These are phyloP conservation scores for Drosophila buzzatii DNA, from an alignment of 2,888 invertebrate species.

Conservation along the genomic window DNA sequence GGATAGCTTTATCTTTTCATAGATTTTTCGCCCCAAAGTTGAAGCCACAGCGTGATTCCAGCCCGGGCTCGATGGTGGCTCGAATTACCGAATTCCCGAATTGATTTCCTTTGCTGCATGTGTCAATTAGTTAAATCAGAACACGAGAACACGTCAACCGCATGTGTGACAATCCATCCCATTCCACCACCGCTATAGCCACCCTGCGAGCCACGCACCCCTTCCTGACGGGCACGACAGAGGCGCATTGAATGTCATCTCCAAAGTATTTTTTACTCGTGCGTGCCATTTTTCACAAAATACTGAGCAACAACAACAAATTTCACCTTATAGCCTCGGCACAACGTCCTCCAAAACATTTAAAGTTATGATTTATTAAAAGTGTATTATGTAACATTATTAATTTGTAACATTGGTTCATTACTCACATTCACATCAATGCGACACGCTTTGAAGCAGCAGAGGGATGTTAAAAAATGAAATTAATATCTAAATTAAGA, in stretches of 20 bases:
- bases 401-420: constrained; percentile 35
- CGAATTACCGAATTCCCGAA: constrained; percentile 54
- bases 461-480: neutral
- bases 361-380: constrained; percentile 13
- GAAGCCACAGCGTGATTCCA: constrained; percentile 21
- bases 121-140: constrained; percentile 81
- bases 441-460: constrained; percentile 13
- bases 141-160: constrained; percentile 59
- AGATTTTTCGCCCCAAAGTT: constrained; percentile 14
- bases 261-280: constrained; percentile 23
- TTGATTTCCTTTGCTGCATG: constrained; percentile 48
- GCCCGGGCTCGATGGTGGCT: constrained; percentile 24
- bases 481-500: too few species aligned
- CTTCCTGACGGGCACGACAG: constrained; percentile 8
- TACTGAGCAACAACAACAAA: neutral
- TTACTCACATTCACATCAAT: constrained; percentile 8
- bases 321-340: constrained; percentile 18
- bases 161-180: constrained; percentile 59
- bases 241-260: constrained; percentile 45
- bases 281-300: constrained; percentile 36
- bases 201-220: constrained; percentile 26
- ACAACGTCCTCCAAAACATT: constrained; percentile 15
- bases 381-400: constrained; percentile 47
- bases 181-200: neutral
- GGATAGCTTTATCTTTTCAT: constrained; percentile 32